Evolutionary conservation across 30 jellyfish, hydroid and myxozoan species (phyloP), one percentile per base, ranked within the genome.

Genomic region (Pelagia noctiluca): DNA sequence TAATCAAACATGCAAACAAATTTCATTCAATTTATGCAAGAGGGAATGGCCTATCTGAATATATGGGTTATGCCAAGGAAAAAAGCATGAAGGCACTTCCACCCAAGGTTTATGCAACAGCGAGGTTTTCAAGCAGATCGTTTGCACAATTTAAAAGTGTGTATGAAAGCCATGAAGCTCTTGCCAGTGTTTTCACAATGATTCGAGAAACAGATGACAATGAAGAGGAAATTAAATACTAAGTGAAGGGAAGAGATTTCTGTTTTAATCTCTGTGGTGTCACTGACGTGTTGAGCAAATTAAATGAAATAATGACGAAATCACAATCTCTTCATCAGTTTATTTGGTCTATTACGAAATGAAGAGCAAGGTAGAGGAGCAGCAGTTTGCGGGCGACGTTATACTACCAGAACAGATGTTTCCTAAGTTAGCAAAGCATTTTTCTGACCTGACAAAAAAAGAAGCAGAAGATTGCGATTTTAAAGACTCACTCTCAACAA

Each of bases 21-120:
- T 76, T 54, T 31, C 71, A 74, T 38, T 23, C 49, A 24, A 74
- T 74, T 73, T 74, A 46, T 74, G 88, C 75, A 28, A 57, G 88
- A 76, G 78, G 88, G 77, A 57, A 57, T 52, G 88, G 77, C 63
- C 88, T 52, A 36, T 53, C 77, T 12, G 88, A 76, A 57, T 76
- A 76, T 57, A 32, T 25, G 64, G 88, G 88, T 30, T 76, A n/a
- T 76, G 88, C 77, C 19, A 32, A 53, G 70, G 88, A 76, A 46
- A 54, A 76, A 64, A 53, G 52, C 29, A 48, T 47, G 75, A 74
- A 74, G 36, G 86, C 86, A 22, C 86, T 19, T 50, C 53, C 36
- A 47, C 21, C 79, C 32, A 47, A 47, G 75, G 75, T 74, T 29
- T 30, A 49, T 23, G 75, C 75, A 1, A 50, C 75, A 29, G 50